Conservation (phyloP, 2,113 vertebrate genomes). For the Centropus bengalensis region DNA sequence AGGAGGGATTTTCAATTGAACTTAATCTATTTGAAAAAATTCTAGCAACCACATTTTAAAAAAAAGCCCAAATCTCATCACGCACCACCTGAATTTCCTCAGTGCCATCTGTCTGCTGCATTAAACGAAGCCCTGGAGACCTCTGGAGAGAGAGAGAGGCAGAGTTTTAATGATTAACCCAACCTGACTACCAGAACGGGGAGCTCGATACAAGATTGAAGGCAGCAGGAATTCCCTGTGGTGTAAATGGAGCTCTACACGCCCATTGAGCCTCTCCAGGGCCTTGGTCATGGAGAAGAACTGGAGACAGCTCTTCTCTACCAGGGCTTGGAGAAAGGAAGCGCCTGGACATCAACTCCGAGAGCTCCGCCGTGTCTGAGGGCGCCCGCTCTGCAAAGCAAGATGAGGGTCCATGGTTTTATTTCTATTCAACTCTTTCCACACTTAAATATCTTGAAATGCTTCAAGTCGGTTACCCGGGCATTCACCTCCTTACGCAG, state of each 20-base stretch:
- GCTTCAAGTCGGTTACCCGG: background rate
- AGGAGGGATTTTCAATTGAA: conserved; percentile 59
- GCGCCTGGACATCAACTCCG: background rate
- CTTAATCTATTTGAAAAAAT: conserved; percentile 65
- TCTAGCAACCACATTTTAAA: conserved; percentile 44
- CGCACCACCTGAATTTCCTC: conserved; percentile 68
- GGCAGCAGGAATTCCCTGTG: background rate
- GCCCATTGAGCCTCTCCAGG: rapidly evolving
- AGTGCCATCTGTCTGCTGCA: conserved; percentile 71
- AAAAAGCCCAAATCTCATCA: conserved; percentile 56
- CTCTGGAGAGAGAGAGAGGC: conserved; percentile 31
- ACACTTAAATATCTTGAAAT: background rate
- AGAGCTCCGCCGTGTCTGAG: background rate
- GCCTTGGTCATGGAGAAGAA: background rate
- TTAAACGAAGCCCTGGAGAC: conserved; percentile 67
- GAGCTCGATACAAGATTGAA: conserved; percentile 37
- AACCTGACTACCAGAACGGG: conserved; percentile 57
- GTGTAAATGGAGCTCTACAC: background rate
- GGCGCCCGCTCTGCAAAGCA: rapidly evolving
- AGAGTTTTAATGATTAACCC: conserved; percentile 68
- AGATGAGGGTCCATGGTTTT: background rate
- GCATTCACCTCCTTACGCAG: background rate
- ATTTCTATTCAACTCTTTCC: background rate
- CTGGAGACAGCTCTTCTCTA: background rate
- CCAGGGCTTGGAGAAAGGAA: background rate